Percentiles rank a stretch among this genome's conserved stretches.
Evolutionary conservation across 2,113 vertebrate genomes (phyloP).

Genomic region (Brachyhypopomus gauderio): DNA sequence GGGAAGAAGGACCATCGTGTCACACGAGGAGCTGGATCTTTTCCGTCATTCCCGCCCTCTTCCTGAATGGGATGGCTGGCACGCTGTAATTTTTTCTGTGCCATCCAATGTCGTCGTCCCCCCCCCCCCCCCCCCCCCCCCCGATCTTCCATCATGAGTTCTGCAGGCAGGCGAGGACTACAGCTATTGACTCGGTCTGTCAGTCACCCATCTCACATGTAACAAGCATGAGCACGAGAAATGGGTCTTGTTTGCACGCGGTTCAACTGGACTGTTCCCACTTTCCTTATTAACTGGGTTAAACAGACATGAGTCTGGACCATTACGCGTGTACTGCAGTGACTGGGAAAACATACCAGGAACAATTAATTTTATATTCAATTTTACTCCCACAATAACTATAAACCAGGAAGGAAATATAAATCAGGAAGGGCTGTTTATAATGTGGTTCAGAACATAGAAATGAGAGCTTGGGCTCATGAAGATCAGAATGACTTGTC

Average conservation of each 20-base stretch:
- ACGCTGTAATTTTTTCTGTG: background rate
- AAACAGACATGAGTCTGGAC: background rate
- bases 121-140: no score
- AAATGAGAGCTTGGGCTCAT: no score
- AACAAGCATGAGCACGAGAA: background rate
- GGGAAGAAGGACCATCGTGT: no score
- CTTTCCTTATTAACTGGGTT: background rate
- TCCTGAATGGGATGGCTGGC: background rate
- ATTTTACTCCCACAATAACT: background rate
- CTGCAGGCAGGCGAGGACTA: background rate
- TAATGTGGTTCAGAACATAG: background rate
- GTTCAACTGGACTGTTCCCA: background rate
- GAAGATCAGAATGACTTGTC: background rate
- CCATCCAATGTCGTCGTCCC: background rate
- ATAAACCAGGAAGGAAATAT: background rate
- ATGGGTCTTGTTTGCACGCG: background rate
- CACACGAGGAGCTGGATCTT: background rate
- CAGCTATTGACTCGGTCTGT: background rate
- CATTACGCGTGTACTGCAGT: no score
- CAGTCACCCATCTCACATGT: background rate
- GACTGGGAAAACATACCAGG: no score
- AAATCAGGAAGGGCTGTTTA: no score
- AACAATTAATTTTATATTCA: background rate
- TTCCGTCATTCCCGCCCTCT: background rate
- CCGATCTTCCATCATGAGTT: background rate